phyloP scores from a whole-genome alignment of 2,113 vertebrate species.

The Chascanopsetta lugubris region DNA sequence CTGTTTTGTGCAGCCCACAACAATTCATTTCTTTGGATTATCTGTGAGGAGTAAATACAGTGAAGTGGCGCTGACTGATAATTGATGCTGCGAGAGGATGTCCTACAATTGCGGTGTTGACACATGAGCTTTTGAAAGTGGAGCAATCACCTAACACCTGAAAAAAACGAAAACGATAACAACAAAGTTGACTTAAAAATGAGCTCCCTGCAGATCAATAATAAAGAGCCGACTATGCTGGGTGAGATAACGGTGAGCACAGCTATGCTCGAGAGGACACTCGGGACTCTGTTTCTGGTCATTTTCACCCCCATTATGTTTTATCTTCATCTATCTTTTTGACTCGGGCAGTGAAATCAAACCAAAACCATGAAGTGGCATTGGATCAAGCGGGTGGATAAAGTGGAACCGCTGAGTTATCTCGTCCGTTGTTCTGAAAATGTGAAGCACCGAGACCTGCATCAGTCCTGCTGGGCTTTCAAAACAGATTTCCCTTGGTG shows the following conservation, averaged over 20 bases:
- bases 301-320: not conserved
- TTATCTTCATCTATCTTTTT: not conserved
- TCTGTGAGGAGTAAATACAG: constrained; percentile 62
- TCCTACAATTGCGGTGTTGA: constrained; percentile 34
- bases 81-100: constrained; percentile 48
- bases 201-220: constrained; percentile 22
- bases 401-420: too few relatives aligned
- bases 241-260: constrained; percentile 5
- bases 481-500: constrained; percentile 18
- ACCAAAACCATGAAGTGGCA: too few relatives aligned
- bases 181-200: too few relatives aligned
- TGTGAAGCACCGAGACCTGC: not conserved
- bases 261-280: too few relatives aligned
- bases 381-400: too few relatives aligned
- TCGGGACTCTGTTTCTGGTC: too few relatives aligned
- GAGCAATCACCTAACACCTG: constrained; percentile 41
- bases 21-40: constrained; percentile 24
- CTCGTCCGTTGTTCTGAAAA: not conserved
- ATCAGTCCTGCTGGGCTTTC: constrained; percentile 15
- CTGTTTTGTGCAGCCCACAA: constrained; percentile 16
- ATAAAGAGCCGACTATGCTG: not conserved
- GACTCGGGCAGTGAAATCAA: too few relatives aligned
- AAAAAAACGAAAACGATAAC: too few relatives aligned
- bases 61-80: constrained; percentile 52
- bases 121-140: constrained; percentile 38